Evolutionary conservation across 2,113 vertebrate species (phyloP), one percentile per base, ranked within the genome.

Genomic region (Archocentrus centrarchus): DNA sequence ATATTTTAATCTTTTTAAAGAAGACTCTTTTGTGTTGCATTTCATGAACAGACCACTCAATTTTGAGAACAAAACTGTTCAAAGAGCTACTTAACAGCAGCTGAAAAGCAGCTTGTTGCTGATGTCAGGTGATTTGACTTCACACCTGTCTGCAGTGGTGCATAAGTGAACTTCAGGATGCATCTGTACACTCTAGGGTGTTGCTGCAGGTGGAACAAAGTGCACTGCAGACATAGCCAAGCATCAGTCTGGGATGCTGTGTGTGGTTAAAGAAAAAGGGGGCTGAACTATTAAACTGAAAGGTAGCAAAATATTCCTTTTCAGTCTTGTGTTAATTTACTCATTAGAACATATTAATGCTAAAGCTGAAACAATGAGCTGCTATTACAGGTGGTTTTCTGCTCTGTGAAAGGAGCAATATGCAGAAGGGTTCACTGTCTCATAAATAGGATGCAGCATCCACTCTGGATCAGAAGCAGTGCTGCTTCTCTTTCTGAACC

Each of bases 171-270:
- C 44, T 32, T 3, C 24, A 32, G 47, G 17, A 22, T 53, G 30
- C 10, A 0, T 55, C 0, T 55, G 11, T 73, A 73, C 18, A 73
- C 68, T 53, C 47, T 32, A 5, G 17, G 47, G 11, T 20, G 4
- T 55, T n/a, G 47, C 53, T 73, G 44, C 0, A 0, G 18, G 18
- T 53, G 66, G 27, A 73, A 53, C 27, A 53, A 73, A 13, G 66
- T 73, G 18, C 6, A 9, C 27, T 73, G 8, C 0, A 73, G 11
- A 35, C 0, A 73, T 14, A 55, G 10, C 18, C 13, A 9, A 55
- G 27, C 27, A 55, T 55, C 27, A 55, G 68, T 73, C 6, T 35
- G 3, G 15, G 47, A 53, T 53, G 5, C 47, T 18, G 47, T n/a
- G 47, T 55, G 18, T n/a, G 27, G 66, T 53, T 53, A 73, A 0